Conservation (phyloP, 2,888 invertebrate species). For the Dendrolimus houi region DNA sequence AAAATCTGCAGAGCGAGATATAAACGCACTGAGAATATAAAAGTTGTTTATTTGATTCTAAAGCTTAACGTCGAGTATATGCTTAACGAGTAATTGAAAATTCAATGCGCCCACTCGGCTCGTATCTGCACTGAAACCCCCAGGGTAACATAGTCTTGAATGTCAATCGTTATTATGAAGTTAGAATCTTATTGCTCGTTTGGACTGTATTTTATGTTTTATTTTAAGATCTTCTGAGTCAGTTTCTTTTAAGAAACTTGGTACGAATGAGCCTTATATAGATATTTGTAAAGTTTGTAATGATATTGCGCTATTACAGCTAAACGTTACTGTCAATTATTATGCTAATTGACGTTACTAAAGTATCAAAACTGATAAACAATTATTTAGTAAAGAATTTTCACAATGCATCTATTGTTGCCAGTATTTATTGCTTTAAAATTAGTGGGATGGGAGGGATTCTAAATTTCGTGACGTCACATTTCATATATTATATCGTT, state of each 20-base stretch:
- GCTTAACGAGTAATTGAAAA: background rate
- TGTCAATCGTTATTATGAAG: conserved; percentile 2
- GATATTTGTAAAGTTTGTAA: no score
- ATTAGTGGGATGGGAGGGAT: no score
- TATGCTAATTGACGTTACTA: no score
- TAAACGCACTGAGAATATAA: background rate
- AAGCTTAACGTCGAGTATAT: background rate
- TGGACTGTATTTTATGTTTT: background rate
- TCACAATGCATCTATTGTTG: no score
- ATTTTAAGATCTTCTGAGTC: background rate
- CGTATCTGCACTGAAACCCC: background rate
- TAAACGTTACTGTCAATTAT: no score
- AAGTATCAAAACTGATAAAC: no score
- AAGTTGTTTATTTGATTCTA: background rate
- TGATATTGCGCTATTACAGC: no score
- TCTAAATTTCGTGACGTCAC: no score
- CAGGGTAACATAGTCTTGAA: background rate
- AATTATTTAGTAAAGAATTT: no score
- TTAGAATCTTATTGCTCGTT: background rate
- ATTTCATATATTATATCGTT: no score
- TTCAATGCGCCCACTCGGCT: background rate
- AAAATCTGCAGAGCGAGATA: background rate
- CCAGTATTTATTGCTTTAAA: no score
- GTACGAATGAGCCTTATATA: background rate
- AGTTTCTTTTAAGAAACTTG: background rate